Evolutionary conservation across 1,140 invertebrate genomes (phyloP).

Genomic region (Drosophila parvula): DNA sequence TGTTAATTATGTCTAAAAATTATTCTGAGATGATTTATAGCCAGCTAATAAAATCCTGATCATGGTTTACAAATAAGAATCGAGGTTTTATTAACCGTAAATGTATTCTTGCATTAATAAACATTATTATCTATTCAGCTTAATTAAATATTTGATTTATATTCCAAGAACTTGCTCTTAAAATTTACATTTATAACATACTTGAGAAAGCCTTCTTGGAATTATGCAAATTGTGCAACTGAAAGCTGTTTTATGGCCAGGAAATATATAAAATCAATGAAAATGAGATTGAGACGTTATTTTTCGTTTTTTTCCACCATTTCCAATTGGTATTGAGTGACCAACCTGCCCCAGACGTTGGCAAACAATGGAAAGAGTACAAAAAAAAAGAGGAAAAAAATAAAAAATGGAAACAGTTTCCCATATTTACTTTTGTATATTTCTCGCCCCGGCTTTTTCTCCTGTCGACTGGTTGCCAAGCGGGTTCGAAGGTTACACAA

Average conservation of each 20-base stretch:
- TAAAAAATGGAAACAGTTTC: constrained; percentile 57
- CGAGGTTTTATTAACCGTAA: background rate
- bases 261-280: constrained; percentile 28
- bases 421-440: constrained; percentile 74
- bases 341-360: constrained; percentile 59
- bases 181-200: background rate
- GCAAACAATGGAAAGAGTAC: constrained; percentile 54
- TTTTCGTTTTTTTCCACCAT: constrained; percentile 16
- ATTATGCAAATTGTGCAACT: background rate
- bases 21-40: background rate
- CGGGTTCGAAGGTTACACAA: constrained; percentile 65
- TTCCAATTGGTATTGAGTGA: constrained; percentile 44
- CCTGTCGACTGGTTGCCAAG: constrained; percentile 37
- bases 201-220: background rate
- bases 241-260: background rate
- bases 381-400: background rate
- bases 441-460: constrained; percentile 40
- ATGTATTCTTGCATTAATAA: background rate
- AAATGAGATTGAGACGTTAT: constrained; percentile 27
- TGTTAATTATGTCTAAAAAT: background rate
- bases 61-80: background rate
- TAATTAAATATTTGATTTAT: background rate
- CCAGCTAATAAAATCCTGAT: background rate
- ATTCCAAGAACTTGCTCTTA: no score
- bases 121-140: background rate